These are phyloP conservation scores for Ecliptopera silaceata DNA, from an alignment of 2,888 invertebrate species.

Conservation along the genomic window DNA sequence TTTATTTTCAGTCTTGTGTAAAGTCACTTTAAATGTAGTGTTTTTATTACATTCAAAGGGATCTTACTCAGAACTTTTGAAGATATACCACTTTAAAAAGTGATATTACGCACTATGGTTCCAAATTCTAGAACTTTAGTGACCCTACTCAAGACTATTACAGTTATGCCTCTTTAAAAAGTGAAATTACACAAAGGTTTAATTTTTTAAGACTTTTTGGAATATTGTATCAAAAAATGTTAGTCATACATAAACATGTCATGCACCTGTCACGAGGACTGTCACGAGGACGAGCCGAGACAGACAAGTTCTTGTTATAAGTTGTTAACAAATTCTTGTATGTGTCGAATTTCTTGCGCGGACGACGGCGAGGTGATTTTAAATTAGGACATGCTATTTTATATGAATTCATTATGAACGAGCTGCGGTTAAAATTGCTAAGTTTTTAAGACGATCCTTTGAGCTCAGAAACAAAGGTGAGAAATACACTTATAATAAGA, in stretches of 20 bases:
- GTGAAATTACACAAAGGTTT: not conserved
- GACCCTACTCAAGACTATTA: not conserved
- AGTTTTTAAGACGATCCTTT: not conserved
- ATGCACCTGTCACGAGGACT: conserved; percentile 59
- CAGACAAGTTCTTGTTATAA: conserved; percentile 34
- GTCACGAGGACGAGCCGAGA: conserved; percentile 38
- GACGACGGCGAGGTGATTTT: conserved; percentile 16
- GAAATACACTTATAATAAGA: too few relatives aligned
- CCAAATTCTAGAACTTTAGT: too few relatives aligned
- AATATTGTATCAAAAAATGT: not conserved
- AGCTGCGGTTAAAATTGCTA: not conserved
- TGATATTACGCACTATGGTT: too few relatives aligned
- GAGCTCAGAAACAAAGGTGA: not conserved
- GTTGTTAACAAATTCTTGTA: conserved; percentile 32
- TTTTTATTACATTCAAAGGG: too few relatives aligned
- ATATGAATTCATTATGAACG: conserved; percentile 13
- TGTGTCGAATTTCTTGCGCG: conserved; percentile 30
- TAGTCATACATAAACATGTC: conserved; percentile 44
- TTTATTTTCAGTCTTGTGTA: too few relatives aligned
- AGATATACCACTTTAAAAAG: too few relatives aligned
- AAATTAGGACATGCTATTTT: conserved; percentile 25
- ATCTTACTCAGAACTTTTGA: too few relatives aligned
- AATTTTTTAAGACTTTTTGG: not conserved
- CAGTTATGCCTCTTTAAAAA: too few relatives aligned
- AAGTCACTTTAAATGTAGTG: too few relatives aligned